Percentiles rank a stretch among this genome's conserved stretches.
These are phyloP conservation scores for Polia nebulosa DNA, from an alignment of 2,888 invertebrate species.

Conservation along the genomic window DNA sequence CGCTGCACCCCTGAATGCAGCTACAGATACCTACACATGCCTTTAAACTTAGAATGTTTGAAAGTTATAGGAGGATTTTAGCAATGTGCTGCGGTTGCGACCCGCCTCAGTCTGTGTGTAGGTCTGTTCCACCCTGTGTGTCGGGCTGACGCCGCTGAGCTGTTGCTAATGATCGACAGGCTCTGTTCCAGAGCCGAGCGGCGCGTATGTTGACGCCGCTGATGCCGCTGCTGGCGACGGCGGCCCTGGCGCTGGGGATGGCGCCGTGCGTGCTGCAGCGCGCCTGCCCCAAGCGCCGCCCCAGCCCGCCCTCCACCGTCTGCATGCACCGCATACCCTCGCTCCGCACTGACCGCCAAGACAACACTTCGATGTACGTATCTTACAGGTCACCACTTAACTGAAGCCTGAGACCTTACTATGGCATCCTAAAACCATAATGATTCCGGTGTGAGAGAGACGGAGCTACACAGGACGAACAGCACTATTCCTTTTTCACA, in stretches of 20 bases:
- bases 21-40: too few relatives aligned
- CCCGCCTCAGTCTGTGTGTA: background rate
- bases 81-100: too few relatives aligned
- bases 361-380: conserved; percentile 21
- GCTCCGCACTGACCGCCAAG: conserved; percentile 31
- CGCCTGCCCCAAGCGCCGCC: conserved; percentile 70
- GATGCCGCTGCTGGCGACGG: conserved; percentile 73
- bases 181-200: background rate
- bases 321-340: conserved; percentile 81
- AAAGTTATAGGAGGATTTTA: too few relatives aligned
- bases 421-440: background rate
- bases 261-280: conserved; percentile 84
- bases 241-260: conserved; percentile 73
- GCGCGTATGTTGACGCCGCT: conserved; percentile 68
- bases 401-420: background rate
- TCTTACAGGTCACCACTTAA: background rate
- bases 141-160: background rate
- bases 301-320: conserved; percentile 78
- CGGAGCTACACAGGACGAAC: too few relatives aligned
- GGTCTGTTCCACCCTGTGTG: background rate
- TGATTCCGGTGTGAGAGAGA: background rate
- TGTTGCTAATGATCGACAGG: background rate
- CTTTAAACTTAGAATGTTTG: too few relatives aligned
- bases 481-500: too few relatives aligned
- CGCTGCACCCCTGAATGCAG: too few relatives aligned